Conservation (phyloP, 2,888 invertebrate genomes). For the Xanthorhoe designata region DNA sequence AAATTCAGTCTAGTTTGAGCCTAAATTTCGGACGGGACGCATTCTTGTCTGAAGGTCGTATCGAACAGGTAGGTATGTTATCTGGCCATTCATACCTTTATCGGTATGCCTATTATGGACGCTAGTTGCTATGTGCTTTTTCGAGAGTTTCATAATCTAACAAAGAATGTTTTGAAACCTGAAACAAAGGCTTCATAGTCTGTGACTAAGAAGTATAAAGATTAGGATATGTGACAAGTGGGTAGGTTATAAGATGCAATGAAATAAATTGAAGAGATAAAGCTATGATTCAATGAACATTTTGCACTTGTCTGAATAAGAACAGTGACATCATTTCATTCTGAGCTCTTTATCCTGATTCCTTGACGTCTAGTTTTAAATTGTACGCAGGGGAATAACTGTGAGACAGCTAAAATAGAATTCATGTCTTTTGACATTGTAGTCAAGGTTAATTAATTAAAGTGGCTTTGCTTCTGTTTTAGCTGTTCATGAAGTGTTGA, state of each 20-base stretch:
- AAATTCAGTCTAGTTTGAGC: conserved; percentile 13
- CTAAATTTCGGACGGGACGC: conserved; percentile 28
- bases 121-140: conserved; percentile 37
- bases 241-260: conserved; percentile 39
- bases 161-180: neutral
- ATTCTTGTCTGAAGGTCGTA: conserved; percentile 51
- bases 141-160: neutral
- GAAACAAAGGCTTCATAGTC: neutral
- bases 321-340: conserved; percentile 39
- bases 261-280: conserved; percentile 43
- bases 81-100: conserved; percentile 46
- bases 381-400: conserved; percentile 13
- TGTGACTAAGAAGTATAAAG: conserved; percentile 15
- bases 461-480: neutral
- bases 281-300: conserved; percentile 40
- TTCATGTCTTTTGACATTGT: neutral
- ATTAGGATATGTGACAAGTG: conserved; percentile 30
- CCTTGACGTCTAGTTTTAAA: conserved; percentile 13
- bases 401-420: neutral
- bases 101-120: conserved; percentile 46
- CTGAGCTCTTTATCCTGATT: conserved; percentile 31
- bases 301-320: conserved; percentile 38
- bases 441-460: neutral
- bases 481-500: too few species aligned
- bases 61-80: conserved; percentile 58